Base-by-base conservation (phyloP, 2,888 invertebrate species). In the Hypsopygia costalis region DNA sequence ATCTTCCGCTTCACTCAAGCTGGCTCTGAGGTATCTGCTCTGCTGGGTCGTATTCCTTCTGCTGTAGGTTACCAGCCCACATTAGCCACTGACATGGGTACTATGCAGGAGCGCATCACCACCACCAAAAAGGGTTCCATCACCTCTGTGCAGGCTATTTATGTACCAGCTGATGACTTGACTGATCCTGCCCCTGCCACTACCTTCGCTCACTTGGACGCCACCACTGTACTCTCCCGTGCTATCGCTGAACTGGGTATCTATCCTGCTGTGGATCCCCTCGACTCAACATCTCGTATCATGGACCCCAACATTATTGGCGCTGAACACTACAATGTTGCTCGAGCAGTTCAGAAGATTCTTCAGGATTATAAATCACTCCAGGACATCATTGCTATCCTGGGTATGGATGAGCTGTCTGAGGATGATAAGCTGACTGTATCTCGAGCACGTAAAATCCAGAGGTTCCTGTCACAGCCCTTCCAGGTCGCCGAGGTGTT, bases 31-130 rank as follows among this genome's bases (percentile, higher is more conserved):
- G 91, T 92, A 70, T 98, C 98, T 58, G 97, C 98, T 52, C 87
- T 98, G 87, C 83, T 98, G 77, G 98, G 98, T 80, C 97, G 98
- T 92, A 98, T 98, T 72, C 98, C 98, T 56, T 96, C 95, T 43
- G 98, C 98, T 74, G 97, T 98, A 69, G 98, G 98, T 76, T 98
- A 98, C 83, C 98, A 98, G 77, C 98, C 98, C 38, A 98, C 98
- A 9, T 82, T 98, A 77, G 97, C 97, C 65, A 98, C 97, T 73
- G 98, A 98, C 91, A 98, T 98, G 98, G 97, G 98, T 93, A 93
- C 94, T 70, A 97, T 98, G 97, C 97, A 98, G 92, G 98, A 98
- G 85, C 92, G 97, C 75, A 97, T 98, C 82, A 97, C 97, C 50
- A 97, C 97, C 59, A 97, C 97, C 56, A 96, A 93, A 86, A 97